These are phyloP conservation scores for Chionodraco myersi DNA, from an alignment of 2,113 vertebrate species.

Conservation along the genomic window DNA sequence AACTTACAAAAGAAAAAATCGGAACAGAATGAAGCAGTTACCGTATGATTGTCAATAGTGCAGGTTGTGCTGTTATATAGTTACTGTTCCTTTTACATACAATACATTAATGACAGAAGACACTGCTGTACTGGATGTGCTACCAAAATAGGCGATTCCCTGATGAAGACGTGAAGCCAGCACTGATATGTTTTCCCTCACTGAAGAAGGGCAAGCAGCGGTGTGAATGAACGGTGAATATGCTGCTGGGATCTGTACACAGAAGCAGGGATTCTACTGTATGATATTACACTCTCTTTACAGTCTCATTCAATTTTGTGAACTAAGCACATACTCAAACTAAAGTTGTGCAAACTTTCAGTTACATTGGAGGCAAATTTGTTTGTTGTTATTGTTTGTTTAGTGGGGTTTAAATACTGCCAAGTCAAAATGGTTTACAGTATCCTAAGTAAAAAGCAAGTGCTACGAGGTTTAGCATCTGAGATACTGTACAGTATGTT, in stretches of 20 bases:
- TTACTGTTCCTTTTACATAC: neutral
- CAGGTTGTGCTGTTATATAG: conserved; percentile 51
- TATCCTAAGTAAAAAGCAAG: no score
- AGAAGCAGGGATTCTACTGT: neutral
- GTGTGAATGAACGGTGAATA: neutral
- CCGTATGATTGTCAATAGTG: conserved; percentile 66
- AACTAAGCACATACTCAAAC: conserved; percentile 20
- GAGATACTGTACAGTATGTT: no score
- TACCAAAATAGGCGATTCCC: conserved; percentile 17
- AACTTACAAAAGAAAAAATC: neutral
- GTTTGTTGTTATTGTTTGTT: neutral
- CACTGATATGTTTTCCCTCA: neutral
- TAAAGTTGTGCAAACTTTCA: neutral
- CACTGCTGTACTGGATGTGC: conserved; percentile 29
- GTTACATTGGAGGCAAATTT: neutral
- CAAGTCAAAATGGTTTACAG: neutral
- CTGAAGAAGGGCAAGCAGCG: neutral
- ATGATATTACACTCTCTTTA: neutral
- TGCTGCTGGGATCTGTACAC: conserved; percentile 4
- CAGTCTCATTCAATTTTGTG: conserved; percentile 17
- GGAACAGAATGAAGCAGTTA: conserved; percentile 53
- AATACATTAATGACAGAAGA: conserved; percentile 1
- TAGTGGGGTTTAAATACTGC: neutral
- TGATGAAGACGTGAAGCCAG: conserved; percentile 6
- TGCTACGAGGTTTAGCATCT: no score